Conservation (phyloP, 2,113 vertebrate species). For the Seriola aureovittata region DNA sequence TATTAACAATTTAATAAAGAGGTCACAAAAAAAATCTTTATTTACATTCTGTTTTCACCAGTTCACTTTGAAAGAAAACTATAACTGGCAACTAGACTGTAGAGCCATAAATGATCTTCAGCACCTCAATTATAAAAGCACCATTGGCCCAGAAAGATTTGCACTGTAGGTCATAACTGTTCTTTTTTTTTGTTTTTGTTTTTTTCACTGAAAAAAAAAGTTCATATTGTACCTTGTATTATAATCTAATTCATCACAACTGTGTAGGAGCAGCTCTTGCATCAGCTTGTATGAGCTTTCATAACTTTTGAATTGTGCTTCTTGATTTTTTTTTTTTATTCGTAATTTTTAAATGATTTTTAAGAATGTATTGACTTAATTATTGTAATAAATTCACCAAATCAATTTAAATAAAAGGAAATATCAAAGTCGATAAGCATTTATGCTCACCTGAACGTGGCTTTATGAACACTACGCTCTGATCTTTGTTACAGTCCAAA, state of each 20-base stretch:
- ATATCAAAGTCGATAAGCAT: background rate
- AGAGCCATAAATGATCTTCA: constrained; percentile 29
- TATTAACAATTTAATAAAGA: constrained; percentile 48
- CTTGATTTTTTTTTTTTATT: background rate
- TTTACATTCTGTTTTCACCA: constrained; percentile 67
- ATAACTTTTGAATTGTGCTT: background rate
- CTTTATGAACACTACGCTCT: background rate
- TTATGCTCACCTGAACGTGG: background rate
- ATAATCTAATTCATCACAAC: constrained; percentile 1
- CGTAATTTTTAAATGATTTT: background rate
- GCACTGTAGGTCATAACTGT: background rate
- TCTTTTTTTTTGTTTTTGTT: background rate
- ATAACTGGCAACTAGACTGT: background rate
- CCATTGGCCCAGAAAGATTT: constrained; percentile 19
- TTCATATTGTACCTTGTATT: background rate
- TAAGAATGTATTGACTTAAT: background rate
- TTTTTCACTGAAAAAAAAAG: background rate
- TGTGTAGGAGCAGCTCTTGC: background rate
- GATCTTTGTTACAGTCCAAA: background rate
- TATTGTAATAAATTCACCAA: background rate
- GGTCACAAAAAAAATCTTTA: constrained; percentile 37
- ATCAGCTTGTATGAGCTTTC: background rate
- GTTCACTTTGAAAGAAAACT: constrained; percentile 27
- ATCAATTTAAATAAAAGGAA: background rate
- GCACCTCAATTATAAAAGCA: constrained; percentile 40